phyloP scores from a whole-genome alignment of 2,797 vertebrate genomes.

The Oreortyx pictus region DNA sequence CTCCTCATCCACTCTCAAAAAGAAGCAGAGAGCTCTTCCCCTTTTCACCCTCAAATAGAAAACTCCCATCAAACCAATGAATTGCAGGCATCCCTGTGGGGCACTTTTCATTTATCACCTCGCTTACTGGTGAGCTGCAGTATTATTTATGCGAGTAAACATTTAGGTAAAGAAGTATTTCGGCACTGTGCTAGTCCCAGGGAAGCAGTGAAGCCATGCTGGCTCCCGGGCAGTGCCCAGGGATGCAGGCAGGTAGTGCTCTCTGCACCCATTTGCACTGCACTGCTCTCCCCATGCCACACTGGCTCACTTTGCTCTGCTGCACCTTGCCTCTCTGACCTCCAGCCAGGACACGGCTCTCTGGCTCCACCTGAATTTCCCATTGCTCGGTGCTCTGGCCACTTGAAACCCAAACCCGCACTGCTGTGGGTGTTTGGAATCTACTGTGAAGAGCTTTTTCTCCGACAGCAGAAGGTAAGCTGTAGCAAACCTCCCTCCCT shows the following conservation, averaged over 20 bases:
- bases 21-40: neutral
- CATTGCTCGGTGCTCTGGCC: neutral
- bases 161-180: neutral
- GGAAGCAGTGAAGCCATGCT: neutral
- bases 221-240: slow-evolving; percentile 1
- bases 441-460: neutral
- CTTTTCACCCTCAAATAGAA: neutral
- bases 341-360: neutral
- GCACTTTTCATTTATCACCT: slow-evolving; percentile 9
- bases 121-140: neutral
- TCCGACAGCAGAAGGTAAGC: neutral
- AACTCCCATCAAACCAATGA: neutral
- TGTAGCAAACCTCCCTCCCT: neutral
- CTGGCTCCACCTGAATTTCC: neutral
- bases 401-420: neutral
- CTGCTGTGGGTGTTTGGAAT: neutral
- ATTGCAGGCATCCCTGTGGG: neutral
- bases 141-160: neutral
- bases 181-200: neutral
- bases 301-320: neutral
- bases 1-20: neutral
- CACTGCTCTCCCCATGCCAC: neutral
- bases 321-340: neutral
- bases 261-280: neutral
- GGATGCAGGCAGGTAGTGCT: neutral